Evolutionary conservation across 92 coral and sea anemone species (phyloP), one percentile per base, ranked within the genome.

Genomic region (Anthopleura xanthogrammica): DNA sequence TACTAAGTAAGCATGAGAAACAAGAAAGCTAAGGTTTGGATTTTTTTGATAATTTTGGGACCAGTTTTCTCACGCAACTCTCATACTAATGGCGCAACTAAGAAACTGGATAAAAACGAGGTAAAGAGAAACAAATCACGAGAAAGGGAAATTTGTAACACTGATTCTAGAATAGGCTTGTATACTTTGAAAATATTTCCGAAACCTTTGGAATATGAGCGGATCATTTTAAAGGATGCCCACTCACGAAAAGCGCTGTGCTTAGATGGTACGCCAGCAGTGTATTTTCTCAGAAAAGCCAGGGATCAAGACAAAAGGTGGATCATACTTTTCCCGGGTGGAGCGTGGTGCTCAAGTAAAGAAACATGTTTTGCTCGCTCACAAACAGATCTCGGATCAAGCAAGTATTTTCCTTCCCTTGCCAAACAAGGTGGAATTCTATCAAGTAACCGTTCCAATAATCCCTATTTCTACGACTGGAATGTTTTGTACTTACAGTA

Each of bases 391-490:
- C 82, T 91, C 22, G 98, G 98, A 7, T 93, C 97, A n/a, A 83
- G 89, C 41, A 73, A 83, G 16, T 90, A 85, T 72, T 60, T 64
- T 42, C 85, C 86, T 20, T 79, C 78, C 17, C 64, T 87, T 54
- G 55, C 40, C 9, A 75, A 80, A 36, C 79, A 86, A 11, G 90
- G 71, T 19, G 98, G 97, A 16, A 22, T 95, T 58, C 74, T 93
- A 22, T 95, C 98, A 19, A 82, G 77, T 43, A 75, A 77, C 29
- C 60, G 70, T 19, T 40, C 77, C 23, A 83, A 85, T 24, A 95
- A 95, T 57, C 91, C 94, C 0, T 86, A 88, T 64, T 95, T 95
- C 87, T 87, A 90, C 88, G 83, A 95, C 93, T 95, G 98, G 98
- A 95, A 92, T 85, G 88, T 91, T 40, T 92, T 89, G 57, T 93